Base-by-base conservation (phyloP, 2,797 vertebrate genomes). In the Hirundo rustica region DNA sequence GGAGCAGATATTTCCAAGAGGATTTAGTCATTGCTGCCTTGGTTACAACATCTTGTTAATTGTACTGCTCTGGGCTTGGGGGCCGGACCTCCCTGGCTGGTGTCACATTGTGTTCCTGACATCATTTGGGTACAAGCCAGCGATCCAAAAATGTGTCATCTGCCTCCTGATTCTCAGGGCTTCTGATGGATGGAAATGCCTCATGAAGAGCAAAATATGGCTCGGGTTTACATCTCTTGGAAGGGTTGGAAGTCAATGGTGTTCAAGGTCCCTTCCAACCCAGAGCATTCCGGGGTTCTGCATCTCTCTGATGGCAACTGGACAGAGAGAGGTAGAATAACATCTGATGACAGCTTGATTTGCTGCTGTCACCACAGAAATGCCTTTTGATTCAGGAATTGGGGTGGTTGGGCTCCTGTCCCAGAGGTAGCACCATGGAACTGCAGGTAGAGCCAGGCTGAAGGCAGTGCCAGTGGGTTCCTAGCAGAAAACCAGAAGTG, bases 241-340 rank as follows among this genome's bases (percentile, higher is more conserved):
- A 9, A 6, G 29, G 23, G 16, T 7, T 53, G 38, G 62, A 51
- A 20, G 4, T 20, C 2, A 1, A 1, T 29, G 29, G 16, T 25
- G n/a, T 58, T 65, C 13, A 5, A 65, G 13, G 11, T 32, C 9
- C 38, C 34, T 76, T 60, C 72, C 40, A 20, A 13, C 14, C 62
- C 72, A 40, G 6, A 60, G 29, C 40, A 21, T 29, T 54, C 40
- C 0, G 0, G 38, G 27, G 14, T 77, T 79, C 32, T 74, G 16
- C 30, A 12, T 58, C 38, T 50, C 19, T 50, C 22, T 55, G 16
- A 3, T 16, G 36, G 23, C 44, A 13, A 3, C 16, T 73, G 27
- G 45, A 15, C 16, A 32, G 48, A 42, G 61, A 20, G 45, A 27
- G 23, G 17, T 36, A 8, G 15, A 29, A 30, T 2, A 1, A 9